phyloP scores from a whole-genome alignment of 2,113 vertebrate genomes.

The Varanus komodoensis region DNA sequence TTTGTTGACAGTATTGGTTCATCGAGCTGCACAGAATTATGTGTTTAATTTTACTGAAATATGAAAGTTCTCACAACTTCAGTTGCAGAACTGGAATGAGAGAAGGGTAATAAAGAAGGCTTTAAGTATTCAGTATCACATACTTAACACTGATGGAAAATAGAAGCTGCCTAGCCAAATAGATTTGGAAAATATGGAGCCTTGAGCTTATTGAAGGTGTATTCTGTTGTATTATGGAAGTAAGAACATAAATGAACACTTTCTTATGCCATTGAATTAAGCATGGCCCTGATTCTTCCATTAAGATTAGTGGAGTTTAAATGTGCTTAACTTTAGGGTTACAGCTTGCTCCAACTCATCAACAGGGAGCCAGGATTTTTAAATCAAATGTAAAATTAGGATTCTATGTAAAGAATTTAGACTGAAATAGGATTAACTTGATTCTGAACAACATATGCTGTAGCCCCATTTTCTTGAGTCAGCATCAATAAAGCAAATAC shows the following conservation, averaged over 20 bases:
- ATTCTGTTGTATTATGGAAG: background rate
- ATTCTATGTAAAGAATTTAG: slow-evolving; percentile 2
- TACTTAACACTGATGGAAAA: slow-evolving; percentile 27
- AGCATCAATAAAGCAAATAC: slow-evolving; percentile 45
- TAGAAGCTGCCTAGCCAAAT: background rate
- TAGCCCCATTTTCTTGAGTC: slow-evolving; percentile 60
- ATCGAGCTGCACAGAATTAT: background rate
- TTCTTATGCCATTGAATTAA: background rate
- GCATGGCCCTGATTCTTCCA: background rate
- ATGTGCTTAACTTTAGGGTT: background rate
- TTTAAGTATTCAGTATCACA: background rate
- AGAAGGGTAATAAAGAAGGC: slow-evolving; percentile 6
- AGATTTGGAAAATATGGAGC: slow-evolving; percentile 9
- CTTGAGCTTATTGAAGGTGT: background rate
- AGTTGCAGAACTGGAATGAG: slow-evolving; percentile 44
- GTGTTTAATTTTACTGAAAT: slow-evolving; percentile 19
- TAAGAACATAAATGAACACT: background rate
- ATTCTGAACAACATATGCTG: background rate
- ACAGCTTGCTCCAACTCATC: background rate
- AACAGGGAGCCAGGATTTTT: slow-evolving; percentile 43
- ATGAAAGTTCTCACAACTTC: slow-evolving; percentile 64
- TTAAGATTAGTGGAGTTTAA: background rate
- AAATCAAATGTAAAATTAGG: slow-evolving; percentile 36
- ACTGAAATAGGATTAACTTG: background rate
- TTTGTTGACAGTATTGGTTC: background rate